These are phyloP conservation scores for Nemoura dubitans DNA, from an alignment of 2,888 invertebrate species.

Conservation along the genomic window DNA sequence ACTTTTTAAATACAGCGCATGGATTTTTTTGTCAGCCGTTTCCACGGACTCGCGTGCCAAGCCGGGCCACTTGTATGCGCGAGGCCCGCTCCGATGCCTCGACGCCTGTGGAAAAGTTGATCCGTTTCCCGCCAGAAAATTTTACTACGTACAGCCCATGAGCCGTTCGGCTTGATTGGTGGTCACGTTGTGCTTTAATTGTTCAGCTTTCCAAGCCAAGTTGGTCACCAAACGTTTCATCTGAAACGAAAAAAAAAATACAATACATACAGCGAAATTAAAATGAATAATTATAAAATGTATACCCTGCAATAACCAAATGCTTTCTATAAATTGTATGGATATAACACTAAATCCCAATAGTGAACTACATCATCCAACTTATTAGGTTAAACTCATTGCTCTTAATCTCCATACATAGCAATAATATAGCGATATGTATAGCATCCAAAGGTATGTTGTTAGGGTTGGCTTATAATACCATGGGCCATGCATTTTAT, in stretches of 20 bases:
- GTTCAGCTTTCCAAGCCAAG: slow-evolving; percentile 20
- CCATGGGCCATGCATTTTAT: not conserved
- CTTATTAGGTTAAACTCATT: too few relatives aligned
- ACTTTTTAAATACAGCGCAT: slow-evolving; percentile 9
- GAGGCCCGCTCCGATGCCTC: slow-evolving; percentile 27
- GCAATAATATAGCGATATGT: too few relatives aligned
- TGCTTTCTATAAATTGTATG: too few relatives aligned
- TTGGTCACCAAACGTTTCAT: not conserved
- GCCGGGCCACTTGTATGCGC: slow-evolving; percentile 35
- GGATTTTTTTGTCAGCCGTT: slow-evolving; percentile 22
- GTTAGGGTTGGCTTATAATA: too few relatives aligned
- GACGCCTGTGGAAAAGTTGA: slow-evolving; percentile 34
- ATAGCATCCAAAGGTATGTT: too few relatives aligned
- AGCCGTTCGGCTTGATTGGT: slow-evolving; percentile 34
- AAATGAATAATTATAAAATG: too few relatives aligned
- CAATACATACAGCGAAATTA: too few relatives aligned
- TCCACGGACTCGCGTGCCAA: slow-evolving; percentile 43
- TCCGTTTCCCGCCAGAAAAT: slow-evolving; percentile 37
- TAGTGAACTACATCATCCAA: not conserved
- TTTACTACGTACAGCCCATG: slow-evolving; percentile 40
- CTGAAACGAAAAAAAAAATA: not conserved
- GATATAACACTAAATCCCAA: too few relatives aligned
- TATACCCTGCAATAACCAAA: too few relatives aligned
- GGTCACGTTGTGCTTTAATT: slow-evolving; percentile 1
- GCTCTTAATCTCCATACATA: too few relatives aligned